These are phyloP conservation scores for Hirtodrosophila confusa DNA, from an alignment of 2,888 invertebrate genomes.

Conservation along the genomic window DNA sequence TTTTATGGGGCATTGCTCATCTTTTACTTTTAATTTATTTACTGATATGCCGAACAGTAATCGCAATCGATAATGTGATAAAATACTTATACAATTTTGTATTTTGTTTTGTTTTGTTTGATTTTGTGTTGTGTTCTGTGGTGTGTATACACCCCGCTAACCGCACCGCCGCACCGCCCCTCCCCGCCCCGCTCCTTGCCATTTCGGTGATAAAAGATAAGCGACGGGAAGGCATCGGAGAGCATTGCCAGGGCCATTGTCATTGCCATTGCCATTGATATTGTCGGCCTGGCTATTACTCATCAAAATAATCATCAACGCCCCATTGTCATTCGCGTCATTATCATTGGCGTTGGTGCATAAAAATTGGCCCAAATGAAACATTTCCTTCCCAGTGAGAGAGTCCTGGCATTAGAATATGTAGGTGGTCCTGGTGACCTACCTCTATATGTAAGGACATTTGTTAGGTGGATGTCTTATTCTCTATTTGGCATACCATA, in stretches of 20 bases:
- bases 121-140: constrained; percentile 3
- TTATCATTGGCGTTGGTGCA: constrained; percentile 30
- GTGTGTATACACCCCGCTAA: too few species aligned
- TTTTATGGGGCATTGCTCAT: constrained; percentile 49
- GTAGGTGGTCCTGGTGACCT: too few species aligned
- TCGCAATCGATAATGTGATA: constrained; percentile 77
- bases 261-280: constrained; percentile 32
- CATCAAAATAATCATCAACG: constrained; percentile 55
- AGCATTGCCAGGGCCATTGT: constrained; percentile 23
- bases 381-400: background rate
- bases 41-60: constrained; percentile 66
- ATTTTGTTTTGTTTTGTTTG: constrained; percentile 13
- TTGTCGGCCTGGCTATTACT: constrained; percentile 46
- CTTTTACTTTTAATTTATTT: constrained; percentile 67
- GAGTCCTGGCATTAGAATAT: too few species aligned
- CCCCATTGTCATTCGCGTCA: constrained; percentile 40
- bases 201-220: constrained; percentile 46
- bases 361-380: constrained; percentile 25
- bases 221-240: constrained; percentile 21
- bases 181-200: background rate
- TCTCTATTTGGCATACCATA: too few species aligned
- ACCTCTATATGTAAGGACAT: too few species aligned
- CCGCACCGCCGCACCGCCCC: background rate
- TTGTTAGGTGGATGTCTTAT: too few species aligned
- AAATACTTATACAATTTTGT: constrained; percentile 61